A percentile compares a stretch with the other conserved stretches of the same genome.
Conservation (phyloP, 92 coral and sea anemone genomes). For the Pocillopora meandrina region DNA sequence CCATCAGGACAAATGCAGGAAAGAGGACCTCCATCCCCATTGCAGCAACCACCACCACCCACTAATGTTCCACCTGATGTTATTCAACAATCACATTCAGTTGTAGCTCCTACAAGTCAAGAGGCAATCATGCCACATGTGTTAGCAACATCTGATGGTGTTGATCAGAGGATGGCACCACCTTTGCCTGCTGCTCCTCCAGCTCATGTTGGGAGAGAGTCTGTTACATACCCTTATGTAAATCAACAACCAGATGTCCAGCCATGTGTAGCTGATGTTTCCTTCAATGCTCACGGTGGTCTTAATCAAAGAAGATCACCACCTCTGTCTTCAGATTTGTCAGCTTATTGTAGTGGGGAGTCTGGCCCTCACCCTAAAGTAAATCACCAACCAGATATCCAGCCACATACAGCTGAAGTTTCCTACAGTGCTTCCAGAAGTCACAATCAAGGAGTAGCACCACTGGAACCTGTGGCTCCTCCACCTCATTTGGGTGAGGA, state of each 20-base stretch:
- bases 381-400: too few species aligned
- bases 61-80: not conserved
- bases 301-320: too few species aligned
- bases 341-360: too few species aligned
- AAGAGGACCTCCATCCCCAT: not conserved
- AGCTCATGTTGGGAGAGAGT: not conserved
- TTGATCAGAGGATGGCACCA: not conserved
- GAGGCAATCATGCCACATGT: too few species aligned
- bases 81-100: not conserved
- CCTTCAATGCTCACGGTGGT: not conserved
- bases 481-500: too few species aligned
- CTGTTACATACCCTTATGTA: not conserved
- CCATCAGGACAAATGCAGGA: not conserved
- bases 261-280: not conserved
- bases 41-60: not conserved
- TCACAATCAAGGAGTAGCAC: too few species aligned
- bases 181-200: not conserved
- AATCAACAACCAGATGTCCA: not conserved
- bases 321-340: too few species aligned
- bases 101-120: not conserved
- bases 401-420: too few species aligned
- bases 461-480: too few species aligned
- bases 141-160: too few species aligned
- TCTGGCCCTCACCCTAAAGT: too few species aligned
- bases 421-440: too few species aligned